Conservation (phyloP, 2,797 vertebrate species). For the Myiothlypis chrysogaster region DNA sequence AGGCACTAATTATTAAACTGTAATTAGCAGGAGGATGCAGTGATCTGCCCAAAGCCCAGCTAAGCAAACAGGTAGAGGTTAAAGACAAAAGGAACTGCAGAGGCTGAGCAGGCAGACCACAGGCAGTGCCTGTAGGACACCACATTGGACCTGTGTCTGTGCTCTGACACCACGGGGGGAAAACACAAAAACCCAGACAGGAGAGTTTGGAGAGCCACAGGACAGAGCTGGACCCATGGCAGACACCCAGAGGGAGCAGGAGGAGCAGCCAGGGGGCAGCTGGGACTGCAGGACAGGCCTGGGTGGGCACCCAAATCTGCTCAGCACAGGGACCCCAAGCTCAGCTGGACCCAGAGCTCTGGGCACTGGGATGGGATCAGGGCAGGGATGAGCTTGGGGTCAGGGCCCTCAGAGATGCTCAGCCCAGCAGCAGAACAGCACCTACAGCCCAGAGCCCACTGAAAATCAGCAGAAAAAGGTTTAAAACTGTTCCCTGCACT, state of each 20-base stretch:
- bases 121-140: neutral
- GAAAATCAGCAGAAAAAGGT: neutral
- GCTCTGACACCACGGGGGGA: fast-evolving
- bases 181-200: neutral
- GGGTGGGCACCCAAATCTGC: neutral
- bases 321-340: neutral
- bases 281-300: neutral
- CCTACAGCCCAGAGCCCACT: neutral
- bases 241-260: neutral
- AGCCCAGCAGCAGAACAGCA: neutral
- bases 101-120: neutral
- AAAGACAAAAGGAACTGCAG: neutral
- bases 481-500: neutral
- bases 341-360: fast-evolving
- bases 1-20: constrained; percentile 62
- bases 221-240: neutral
- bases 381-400: neutral
- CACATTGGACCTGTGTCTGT: neutral
- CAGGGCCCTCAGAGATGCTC: neutral
- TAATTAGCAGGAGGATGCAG: constrained; percentile 52
- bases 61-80: constrained; percentile 48
- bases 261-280: neutral
- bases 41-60: constrained; percentile 28
- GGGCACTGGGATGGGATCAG: neutral
- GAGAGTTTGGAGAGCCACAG: neutral